Percentiles rank a stretch among this genome's conserved stretches.
phyloP scores from a whole-genome alignment of 2,797 vertebrate genomes.

The Karalla daura region DNA sequence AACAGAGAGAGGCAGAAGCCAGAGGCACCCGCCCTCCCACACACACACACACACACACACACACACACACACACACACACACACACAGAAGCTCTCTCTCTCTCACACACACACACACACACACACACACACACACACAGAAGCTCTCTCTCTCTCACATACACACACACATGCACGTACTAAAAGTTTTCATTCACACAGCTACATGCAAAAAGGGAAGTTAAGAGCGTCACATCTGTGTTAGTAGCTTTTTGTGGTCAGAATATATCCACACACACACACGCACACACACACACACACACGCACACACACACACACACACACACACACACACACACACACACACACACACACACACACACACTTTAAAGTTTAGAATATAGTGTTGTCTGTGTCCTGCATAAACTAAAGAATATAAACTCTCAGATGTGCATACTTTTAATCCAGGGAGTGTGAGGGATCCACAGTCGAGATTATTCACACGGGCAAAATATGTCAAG shows the following conservation, averaged over 20 bases:
- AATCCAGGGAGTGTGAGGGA: not conserved
- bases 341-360: no score
- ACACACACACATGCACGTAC: slow-evolving; percentile 12
- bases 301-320: no score
- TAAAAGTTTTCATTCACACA: slow-evolving; percentile 26
- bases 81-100: slow-evolving; percentile 22
- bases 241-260: slow-evolving; percentile 9
- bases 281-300: no score
- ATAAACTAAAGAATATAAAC: not conserved
- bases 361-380: no score
- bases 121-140: slow-evolving; percentile 31
- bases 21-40: slow-evolving; percentile 55
- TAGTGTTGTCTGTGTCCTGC: not conserved
- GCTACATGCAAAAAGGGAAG: slow-evolving; percentile 32
- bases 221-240: slow-evolving; percentile 15
- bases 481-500: not conserved
- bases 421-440: not conserved
- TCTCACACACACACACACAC: slow-evolving; percentile 20
- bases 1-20: slow-evolving; percentile 80
- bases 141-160: slow-evolving; percentile 17
- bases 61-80: slow-evolving; percentile 17
- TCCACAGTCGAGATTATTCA: not conserved
- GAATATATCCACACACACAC: not conserved
- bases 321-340: no score
- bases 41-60: slow-evolving; percentile 26